Conservation (phyloP, 92 coral and sea anemone species). For the Parazoanthus darwini region DNA sequence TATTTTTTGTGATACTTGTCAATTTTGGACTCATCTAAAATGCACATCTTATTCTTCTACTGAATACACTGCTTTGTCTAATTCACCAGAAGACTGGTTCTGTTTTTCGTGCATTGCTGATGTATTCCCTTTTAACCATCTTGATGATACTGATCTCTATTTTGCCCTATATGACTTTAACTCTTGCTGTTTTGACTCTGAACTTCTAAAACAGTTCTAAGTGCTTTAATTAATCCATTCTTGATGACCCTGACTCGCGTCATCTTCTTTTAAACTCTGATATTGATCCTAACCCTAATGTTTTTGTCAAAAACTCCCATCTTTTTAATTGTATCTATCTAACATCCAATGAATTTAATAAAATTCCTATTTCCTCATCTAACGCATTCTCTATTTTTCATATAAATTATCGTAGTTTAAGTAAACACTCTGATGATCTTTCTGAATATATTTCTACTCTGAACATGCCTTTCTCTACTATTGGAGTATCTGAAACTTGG, state of each 20-base stretch:
- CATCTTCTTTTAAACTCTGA: conserved; percentile 39
- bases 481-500: conserved; percentile 50
- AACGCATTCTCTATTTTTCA: conserved; percentile 16
- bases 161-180: conserved; percentile 38
- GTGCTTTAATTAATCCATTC: conserved; percentile 19
- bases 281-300: conserved; percentile 28
- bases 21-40: conserved; percentile 55
- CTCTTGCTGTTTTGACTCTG: conserved; percentile 29
- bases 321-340: conserved; percentile 12
- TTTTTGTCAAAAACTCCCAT: neutral
- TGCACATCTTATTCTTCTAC: conserved; percentile 38
- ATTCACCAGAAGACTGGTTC: conserved; percentile 51
- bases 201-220: conserved; percentile 5
- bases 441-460: conserved; percentile 32
- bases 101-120: conserved; percentile 41
- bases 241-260: conserved; percentile 34
- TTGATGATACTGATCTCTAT: conserved; percentile 50
- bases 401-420: conserved; percentile 20
- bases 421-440: conserved; percentile 30
- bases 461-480: conserved; percentile 13
- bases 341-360: conserved; percentile 12
- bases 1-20: conserved; percentile 53
- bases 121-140: conserved; percentile 43
- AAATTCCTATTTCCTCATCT: neutral
- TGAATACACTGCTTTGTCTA: conserved; percentile 45